Percentiles rank a stretch among this genome's conserved stretches.
Conservation (phyloP, 2,888 invertebrate species). For the Heliconius ethilla region DNA sequence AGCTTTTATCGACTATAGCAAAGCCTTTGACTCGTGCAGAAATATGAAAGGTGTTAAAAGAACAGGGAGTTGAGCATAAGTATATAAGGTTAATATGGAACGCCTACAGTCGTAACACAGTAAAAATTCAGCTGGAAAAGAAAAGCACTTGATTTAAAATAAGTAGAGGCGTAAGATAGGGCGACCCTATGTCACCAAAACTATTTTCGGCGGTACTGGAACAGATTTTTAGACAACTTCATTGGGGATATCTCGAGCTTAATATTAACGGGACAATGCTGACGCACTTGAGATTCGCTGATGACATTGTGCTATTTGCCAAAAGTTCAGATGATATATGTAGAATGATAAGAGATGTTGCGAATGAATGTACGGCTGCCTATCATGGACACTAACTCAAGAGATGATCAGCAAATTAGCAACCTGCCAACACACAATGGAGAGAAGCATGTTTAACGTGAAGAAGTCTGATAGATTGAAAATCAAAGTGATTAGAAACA, state of each 20-base stretch:
- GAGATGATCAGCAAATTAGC: background rate
- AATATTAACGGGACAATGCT: background rate
- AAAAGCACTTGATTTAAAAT: background rate
- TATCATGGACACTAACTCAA: slow-evolving; percentile 5
- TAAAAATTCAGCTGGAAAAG: too few species aligned
- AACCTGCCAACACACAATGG: background rate
- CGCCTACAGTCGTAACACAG: too few species aligned
- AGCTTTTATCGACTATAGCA: background rate
- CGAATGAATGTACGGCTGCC: slow-evolving; percentile 36
- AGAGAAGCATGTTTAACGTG: background rate
- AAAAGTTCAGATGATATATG: slow-evolving; percentile 40
- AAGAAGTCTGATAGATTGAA: background rate
- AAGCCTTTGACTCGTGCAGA: too few species aligned
- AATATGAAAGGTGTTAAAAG: too few species aligned
- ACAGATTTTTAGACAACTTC: background rate
- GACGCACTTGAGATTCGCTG: slow-evolving; percentile 33
- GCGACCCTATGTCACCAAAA: slow-evolving; percentile 36
- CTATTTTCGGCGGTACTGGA: background rate
- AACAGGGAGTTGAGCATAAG: too few species aligned
- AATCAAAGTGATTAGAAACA: too few species aligned
- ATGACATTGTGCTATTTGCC: slow-evolving; percentile 47
- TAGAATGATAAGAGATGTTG: slow-evolving; percentile 45
- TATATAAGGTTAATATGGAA: background rate
- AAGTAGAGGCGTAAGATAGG: background rate
- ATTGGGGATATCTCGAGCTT: background rate